Percentiles rank a stretch among this genome's conserved stretches.
Evolutionary conservation across 2,113 vertebrate species (phyloP).

Genomic region (Galbula dea): DNA sequence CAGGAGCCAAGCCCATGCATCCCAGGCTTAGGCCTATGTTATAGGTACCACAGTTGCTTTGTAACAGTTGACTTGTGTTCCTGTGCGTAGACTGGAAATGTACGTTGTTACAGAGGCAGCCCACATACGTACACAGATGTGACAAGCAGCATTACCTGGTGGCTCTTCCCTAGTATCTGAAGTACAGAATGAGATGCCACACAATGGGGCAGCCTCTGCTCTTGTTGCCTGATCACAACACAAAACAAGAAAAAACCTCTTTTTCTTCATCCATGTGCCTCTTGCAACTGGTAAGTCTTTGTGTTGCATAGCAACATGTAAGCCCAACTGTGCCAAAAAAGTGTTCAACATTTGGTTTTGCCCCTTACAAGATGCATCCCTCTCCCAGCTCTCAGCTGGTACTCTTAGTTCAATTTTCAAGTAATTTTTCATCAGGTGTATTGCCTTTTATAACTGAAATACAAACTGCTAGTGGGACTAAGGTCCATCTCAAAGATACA

Average conservation of each 20-base stretch:
- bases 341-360: not conserved
- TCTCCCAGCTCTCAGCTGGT: not conserved
- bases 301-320: not conserved
- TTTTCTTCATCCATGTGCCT: not conserved
- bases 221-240: not conserved
- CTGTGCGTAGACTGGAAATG: not conserved
- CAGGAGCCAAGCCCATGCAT: not conserved
- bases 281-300: not conserved
- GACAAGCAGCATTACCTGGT: not conserved
- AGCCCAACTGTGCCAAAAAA: not conserved
- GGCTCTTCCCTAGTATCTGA: not conserved
- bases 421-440: not conserved
- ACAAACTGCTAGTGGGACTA: not conserved
- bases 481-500: not conserved
- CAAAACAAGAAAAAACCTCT: not conserved
- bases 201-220: not conserved
- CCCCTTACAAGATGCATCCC: not conserved
- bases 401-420: not conserved
- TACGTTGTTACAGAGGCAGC: not conserved
- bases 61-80: not conserved
- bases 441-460: not conserved
- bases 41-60: not conserved
- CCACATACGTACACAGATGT: fast-evolving
- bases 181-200: not conserved
- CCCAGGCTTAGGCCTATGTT: not conserved